Percentiles rank a stretch among this genome's conserved stretches.
Evolutionary conservation across 1,140 invertebrate species (phyloP).

Genomic region (Anadara kagoshimensis): DNA sequence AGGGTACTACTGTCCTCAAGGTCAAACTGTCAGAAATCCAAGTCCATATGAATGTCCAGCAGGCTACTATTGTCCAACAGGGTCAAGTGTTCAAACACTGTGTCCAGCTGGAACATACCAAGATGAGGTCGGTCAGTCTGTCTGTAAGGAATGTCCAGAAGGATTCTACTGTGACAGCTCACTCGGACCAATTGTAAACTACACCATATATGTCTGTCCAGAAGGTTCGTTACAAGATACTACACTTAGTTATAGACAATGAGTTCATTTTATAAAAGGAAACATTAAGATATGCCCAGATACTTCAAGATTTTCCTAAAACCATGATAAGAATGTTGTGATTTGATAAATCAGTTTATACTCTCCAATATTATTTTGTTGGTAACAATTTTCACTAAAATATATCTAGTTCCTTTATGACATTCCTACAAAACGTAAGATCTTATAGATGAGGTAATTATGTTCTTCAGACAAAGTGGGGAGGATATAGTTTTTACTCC

Average conservation of each 20-base stretch:
- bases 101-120: slow-evolving; percentile 66
- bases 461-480: too few species aligned
- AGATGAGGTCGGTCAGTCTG: slow-evolving; percentile 51
- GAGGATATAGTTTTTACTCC: too few species aligned
- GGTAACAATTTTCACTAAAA: too few species aligned
- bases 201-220: slow-evolving; percentile 59
- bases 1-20: slow-evolving; percentile 68
- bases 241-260: neutral
- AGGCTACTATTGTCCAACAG: slow-evolving; percentile 61
- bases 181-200: slow-evolving; percentile 58
- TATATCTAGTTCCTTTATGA: too few species aligned
- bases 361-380: too few species aligned
- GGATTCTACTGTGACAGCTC: slow-evolving; percentile 69
- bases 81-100: slow-evolving; percentile 46
- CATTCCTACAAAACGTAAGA: too few species aligned
- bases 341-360: too few species aligned
- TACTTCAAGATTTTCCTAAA: too few species aligned
- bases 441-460: too few species aligned
- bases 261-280: too few species aligned
- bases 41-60: slow-evolving; percentile 63
- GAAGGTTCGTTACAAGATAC: slow-evolving; percentile 46
- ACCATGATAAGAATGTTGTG: too few species aligned
- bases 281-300: too few species aligned
- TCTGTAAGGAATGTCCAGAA: slow-evolving; percentile 60
- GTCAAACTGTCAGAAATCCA: slow-evolving; percentile 59